phyloP scores from a whole-genome alignment of 2,113 vertebrate genomes.

The Myrmecobius fasciatus region DNA sequence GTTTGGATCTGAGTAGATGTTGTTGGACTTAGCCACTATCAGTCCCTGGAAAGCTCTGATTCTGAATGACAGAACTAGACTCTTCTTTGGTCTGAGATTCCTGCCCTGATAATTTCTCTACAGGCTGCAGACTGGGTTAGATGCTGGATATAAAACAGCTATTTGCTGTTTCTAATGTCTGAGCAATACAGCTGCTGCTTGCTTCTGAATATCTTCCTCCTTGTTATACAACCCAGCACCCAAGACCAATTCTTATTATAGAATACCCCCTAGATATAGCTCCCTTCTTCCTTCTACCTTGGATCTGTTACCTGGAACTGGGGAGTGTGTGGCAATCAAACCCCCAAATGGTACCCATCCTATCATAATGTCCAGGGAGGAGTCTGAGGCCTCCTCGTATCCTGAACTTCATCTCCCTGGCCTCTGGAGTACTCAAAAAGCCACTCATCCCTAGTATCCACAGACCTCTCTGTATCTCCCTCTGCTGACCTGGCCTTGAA shows the following conservation, averaged over 20 bases:
- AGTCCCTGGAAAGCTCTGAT: neutral
- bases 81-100: neutral
- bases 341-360: neutral
- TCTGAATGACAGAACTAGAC: neutral
- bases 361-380: neutral
- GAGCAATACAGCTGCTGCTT: neutral
- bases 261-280: neutral
- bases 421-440: neutral
- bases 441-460: neutral
- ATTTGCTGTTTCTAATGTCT: neutral
- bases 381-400: neutral
- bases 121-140: neutral
- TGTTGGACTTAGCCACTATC: neutral
- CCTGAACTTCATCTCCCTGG: neutral
- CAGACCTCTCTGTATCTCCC: neutral
- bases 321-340: neutral
- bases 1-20: neutral
- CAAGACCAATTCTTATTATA: neutral
- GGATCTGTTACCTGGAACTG: neutral
- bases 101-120: neutral
- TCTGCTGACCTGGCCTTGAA: neutral
- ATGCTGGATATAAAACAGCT: neutral
- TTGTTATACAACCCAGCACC: neutral
- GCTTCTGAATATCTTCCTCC: neutral
- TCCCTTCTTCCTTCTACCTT: no score